Evolutionary conservation across 1,140 invertebrate species (phyloP), one percentile per base, ranked within the genome.

Genomic region (Drosophila sucinea): DNA sequence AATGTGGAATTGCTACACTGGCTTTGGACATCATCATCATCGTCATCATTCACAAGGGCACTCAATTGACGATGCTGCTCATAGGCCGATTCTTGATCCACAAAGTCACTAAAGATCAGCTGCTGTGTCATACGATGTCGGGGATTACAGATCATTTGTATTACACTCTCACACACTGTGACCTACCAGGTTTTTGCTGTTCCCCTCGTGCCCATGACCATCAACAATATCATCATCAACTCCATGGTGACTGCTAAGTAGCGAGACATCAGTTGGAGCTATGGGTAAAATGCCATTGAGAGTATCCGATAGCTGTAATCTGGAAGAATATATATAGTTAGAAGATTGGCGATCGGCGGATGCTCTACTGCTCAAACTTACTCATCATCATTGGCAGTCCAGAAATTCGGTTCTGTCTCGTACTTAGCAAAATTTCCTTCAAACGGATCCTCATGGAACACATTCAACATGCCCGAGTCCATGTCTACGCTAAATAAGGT

Each of bases 381-480:
- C 90, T 91, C 82, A 69, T 90, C 82, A 70, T 75, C 82, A 68
- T 75, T 82, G 29, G 76, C 61, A n/a, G 91, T 70, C 91, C 91
- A 92, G 47, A 90, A 90, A 58, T 76, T 79, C 1, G 83, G 30
- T 4, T 90, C 90, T 3, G 75, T 60, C 32, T 92, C 91, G 76
- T 77, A 91, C 60, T 90, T 91, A 1, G 38, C 60, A 71, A 81
- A 92, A 64, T 82, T 91, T 25, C 85, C 89, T 55, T 92, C 91
- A 23, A 89, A 91, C 55, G 82, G 82, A 75, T 92, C 91, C 73
- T 91, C 91, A 44, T 90, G 90, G 66, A 91, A 91, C 23, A 80
- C 89, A 66, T 90, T 92, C 23, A 92, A 72, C 70, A 91, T 70
- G 51, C 81, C 73, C 60, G 91, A 92, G 74, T 92, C 91, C 91